These are phyloP conservation scores for Nebria ingens DNA, from an alignment of 1,140 invertebrate genomes.

Conservation along the genomic window DNA sequence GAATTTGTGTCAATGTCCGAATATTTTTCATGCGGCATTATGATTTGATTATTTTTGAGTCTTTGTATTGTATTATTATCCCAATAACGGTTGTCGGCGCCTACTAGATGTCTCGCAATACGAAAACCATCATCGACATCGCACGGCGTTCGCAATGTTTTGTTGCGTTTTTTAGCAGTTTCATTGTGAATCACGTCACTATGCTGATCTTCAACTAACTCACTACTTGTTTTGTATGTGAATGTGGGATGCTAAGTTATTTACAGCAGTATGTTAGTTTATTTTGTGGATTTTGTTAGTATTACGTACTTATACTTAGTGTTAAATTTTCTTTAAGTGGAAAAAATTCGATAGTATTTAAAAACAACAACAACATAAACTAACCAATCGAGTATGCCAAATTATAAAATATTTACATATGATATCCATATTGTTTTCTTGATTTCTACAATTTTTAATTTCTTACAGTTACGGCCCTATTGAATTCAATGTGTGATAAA, in stretches of 20 bases:
- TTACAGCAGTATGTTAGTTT: conserved; percentile 32
- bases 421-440: too few species aligned
- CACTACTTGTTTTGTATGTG: conserved; percentile 33
- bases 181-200: conserved; percentile 21
- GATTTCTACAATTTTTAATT: too few species aligned
- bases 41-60: neutral
- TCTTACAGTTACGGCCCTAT: too few species aligned
- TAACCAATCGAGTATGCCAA: too few species aligned
- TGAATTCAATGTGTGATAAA: too few species aligned
- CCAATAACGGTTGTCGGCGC: neutral
- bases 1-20: neutral
- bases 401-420: too few species aligned
- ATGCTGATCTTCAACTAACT: conserved; percentile 23
- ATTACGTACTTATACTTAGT: too few species aligned
- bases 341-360: too few species aligned
- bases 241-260: conserved; percentile 32
- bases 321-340: too few species aligned
- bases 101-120: neutral
- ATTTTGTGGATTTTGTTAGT: too few species aligned
- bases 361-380: too few species aligned
- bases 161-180: neutral
- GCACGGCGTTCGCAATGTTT: conserved; percentile 19
- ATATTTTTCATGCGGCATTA: neutral
- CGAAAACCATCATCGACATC: conserved; percentile 18
- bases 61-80: neutral